Evolutionary conservation across 2,888 invertebrate genomes (phyloP).

Genomic region (Limnephilus rhombicus): DNA sequence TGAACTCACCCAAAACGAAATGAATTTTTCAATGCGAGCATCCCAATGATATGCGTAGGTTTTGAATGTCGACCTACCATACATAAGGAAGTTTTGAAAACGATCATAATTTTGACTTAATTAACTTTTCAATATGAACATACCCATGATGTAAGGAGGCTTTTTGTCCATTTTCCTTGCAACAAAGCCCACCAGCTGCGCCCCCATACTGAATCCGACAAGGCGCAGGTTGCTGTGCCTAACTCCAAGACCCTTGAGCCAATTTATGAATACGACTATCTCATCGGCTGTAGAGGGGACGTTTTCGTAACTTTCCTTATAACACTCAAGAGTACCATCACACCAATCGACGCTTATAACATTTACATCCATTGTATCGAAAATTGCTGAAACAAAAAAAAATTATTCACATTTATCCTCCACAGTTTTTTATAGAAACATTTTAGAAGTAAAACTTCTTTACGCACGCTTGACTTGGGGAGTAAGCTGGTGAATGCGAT

Average conservation of each 20-base stretch:
- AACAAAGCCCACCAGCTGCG: not conserved
- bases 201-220: constrained; percentile 2
- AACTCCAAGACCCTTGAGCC: not conserved
- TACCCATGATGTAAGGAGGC: not conserved
- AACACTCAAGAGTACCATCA: not conserved
- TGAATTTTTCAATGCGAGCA: too few species aligned
- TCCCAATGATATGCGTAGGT: not conserved
- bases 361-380: not conserved
- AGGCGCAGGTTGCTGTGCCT: not conserved
- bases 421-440: too few species aligned
- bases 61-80: not conserved
- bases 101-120: not conserved
- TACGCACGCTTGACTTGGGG: too few species aligned
- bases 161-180: not conserved
- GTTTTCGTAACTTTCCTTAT: not conserved
- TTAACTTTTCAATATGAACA: not conserved
- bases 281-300: not conserved
- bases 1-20: too few species aligned
- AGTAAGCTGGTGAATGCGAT: too few species aligned
- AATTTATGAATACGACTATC: not conserved
- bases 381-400: not conserved
- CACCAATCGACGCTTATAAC: constrained; percentile 12
- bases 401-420: not conserved
- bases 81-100: not conserved
- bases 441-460: too few species aligned